Percentiles rank a stretch among this genome's conserved stretches.
phyloP scores from a whole-genome alignment of 2,113 vertebrate genomes.

The Brachypodius melanocephalos region DNA sequence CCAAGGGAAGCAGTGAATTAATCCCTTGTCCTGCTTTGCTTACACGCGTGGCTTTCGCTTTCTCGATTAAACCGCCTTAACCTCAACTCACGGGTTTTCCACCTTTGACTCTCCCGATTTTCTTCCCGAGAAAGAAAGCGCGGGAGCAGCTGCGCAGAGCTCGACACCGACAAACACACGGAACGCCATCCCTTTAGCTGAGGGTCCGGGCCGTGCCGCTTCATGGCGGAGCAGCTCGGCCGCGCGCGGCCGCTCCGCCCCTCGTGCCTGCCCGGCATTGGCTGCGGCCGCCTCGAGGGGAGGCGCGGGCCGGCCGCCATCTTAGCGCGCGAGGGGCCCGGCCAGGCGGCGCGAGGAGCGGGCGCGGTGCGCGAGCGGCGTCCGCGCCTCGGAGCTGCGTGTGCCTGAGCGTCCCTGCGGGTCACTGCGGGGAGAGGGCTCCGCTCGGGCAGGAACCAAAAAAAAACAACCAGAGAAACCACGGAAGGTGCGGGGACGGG shows the following conservation, averaged over 20 bases:
- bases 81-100: neutral
- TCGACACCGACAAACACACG: rapidly evolving
- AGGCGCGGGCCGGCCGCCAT: neutral
- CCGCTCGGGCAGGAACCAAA: rapidly evolving
- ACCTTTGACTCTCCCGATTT: neutral
- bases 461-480: rapidly evolving
- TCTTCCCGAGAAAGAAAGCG: neutral
- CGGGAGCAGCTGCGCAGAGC: rapidly evolving
- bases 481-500: neutral
- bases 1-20: neutral
- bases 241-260: neutral
- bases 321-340: rapidly evolving
- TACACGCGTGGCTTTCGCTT: rapidly evolving
- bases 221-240: rapidly evolving
- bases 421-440: too few relatives aligned
- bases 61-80: too few relatives aligned
- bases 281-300: neutral
- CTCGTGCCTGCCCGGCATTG: neutral
- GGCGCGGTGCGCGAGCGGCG: too few relatives aligned
- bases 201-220: too few relatives aligned
- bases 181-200: too few relatives aligned
- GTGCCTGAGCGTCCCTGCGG: neutral
- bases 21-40: neutral
- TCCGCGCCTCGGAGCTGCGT: too few relatives aligned
- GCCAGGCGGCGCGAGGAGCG: neutral